Evolutionary conservation across 2,797 vertebrate genomes (phyloP).

Genomic region (Sebastes variabilis): DNA sequence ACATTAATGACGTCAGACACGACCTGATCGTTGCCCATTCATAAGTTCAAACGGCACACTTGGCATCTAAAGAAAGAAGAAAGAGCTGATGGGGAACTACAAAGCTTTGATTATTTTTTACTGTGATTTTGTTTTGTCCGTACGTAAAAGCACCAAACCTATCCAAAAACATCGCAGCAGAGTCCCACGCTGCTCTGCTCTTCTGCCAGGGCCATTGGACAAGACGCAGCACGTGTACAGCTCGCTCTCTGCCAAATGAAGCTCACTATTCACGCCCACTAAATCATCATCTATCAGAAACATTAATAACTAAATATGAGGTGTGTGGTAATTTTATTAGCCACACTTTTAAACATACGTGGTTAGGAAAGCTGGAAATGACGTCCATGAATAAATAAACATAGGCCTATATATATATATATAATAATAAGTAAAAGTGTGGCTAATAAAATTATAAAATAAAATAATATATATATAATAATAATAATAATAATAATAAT

Average conservation of each 20-base stretch:
- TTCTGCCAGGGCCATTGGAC: not conserved
- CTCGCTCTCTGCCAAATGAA: not conserved
- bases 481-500: too few relatives aligned
- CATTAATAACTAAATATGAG: not conserved
- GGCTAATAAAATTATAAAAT: too few relatives aligned
- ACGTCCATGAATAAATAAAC: not conserved
- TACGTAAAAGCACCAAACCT: not conserved
- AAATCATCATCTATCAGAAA: not conserved
- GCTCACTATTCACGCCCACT: not conserved
- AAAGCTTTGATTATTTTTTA: not conserved
- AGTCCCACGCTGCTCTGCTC: not conserved
- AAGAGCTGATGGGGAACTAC: not conserved
- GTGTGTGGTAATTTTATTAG: too few relatives aligned
- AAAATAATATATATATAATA: too few relatives aligned
- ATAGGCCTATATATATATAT: not conserved
- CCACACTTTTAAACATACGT: too few relatives aligned
- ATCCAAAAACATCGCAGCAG: not conserved
- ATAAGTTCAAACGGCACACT: constrained; percentile 17
- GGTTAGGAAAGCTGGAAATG: not conserved
- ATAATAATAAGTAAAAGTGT: too few relatives aligned
- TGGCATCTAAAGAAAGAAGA: constrained; percentile 17
- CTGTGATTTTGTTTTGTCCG: too few relatives aligned
- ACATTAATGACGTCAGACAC: not conserved
- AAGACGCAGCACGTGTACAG: not conserved
- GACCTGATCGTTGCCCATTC: not conserved